These are phyloP conservation scores for Terebella lapidaria DNA, from an alignment of 2,888 invertebrate genomes.

Conservation along the genomic window DNA sequence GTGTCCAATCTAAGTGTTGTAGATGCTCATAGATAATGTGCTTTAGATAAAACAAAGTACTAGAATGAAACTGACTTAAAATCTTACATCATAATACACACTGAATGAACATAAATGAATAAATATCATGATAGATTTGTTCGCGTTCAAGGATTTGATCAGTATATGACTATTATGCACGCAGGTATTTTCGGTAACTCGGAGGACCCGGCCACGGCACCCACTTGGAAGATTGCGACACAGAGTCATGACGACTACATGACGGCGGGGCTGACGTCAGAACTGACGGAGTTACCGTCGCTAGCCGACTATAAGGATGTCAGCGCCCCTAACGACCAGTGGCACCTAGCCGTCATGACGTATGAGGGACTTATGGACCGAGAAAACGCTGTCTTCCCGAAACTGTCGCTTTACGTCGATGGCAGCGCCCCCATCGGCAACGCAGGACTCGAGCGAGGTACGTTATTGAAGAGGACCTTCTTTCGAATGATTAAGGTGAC, in stretches of 20 bases:
- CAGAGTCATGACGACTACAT: not conserved
- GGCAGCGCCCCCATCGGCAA: not conserved
- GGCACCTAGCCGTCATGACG: not conserved
- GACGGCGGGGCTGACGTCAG: not conserved
- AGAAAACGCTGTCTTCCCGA: not conserved
- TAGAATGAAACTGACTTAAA: too few species aligned
- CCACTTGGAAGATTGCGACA: not conserved
- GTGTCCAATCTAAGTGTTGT: too few species aligned
- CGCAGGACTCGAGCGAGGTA: not conserved
- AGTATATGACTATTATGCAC: too few species aligned
- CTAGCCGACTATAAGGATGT: not conserved
- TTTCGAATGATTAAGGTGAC: too few species aligned
- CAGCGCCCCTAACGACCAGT: not conserved
- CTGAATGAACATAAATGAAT: too few species aligned
- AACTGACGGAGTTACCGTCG: not conserved
- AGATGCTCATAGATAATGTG: too few species aligned
- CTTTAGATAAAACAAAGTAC: too few species aligned
- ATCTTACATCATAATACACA: too few species aligned
- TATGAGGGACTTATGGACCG: not conserved
- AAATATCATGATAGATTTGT: too few species aligned
- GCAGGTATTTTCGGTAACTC: slow-evolving; percentile 21
- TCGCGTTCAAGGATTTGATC: too few species aligned
- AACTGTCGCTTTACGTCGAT: not conserved
- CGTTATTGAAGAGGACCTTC: too few species aligned
- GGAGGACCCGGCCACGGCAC: not conserved